Percentiles rank a stretch among this genome's conserved stretches.
phyloP scores from a whole-genome alignment of 2,113 vertebrate species.

The Centrocercus urophasianus region DNA sequence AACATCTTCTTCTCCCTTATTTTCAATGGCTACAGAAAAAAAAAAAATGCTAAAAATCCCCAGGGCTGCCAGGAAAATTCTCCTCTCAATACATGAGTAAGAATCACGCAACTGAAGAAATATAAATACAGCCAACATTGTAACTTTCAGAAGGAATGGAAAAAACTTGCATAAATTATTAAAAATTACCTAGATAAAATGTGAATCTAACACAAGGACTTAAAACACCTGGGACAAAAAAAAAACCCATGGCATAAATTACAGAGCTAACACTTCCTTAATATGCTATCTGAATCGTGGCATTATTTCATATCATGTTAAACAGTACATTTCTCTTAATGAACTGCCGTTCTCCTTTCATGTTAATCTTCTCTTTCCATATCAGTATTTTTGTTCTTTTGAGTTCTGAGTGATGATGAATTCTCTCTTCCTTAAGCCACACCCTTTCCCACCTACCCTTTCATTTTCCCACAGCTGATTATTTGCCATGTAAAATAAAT shows the following conservation, averaged over 20 bases:
- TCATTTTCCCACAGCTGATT: background rate
- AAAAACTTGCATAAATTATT: background rate
- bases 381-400: constrained; percentile 27
- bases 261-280: background rate
- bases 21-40: background rate
- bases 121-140: background rate
- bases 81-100: background rate
- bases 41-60: no score
- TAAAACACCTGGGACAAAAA: constrained; percentile 2
- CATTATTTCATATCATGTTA: background rate
- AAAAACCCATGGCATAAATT: background rate
- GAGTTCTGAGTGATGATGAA: background rate
- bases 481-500: constrained; percentile 6
- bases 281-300: background rate
- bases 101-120: background rate
- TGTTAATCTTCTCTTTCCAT: background rate
- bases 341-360: background rate
- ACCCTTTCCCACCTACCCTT: background rate
- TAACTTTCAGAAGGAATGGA: constrained; percentile 4
- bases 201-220: constrained; percentile 1
- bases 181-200: constrained; percentile 11
- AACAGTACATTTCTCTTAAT: constrained; percentile 22
- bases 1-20: background rate
- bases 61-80: background rate
- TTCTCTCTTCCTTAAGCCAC: constrained; percentile 5